Evolutionary conservation across 1,140 invertebrate genomes (phyloP), one percentile per base, ranked within the genome.

Genomic region (Drosophila sulfurigaster): DNA sequence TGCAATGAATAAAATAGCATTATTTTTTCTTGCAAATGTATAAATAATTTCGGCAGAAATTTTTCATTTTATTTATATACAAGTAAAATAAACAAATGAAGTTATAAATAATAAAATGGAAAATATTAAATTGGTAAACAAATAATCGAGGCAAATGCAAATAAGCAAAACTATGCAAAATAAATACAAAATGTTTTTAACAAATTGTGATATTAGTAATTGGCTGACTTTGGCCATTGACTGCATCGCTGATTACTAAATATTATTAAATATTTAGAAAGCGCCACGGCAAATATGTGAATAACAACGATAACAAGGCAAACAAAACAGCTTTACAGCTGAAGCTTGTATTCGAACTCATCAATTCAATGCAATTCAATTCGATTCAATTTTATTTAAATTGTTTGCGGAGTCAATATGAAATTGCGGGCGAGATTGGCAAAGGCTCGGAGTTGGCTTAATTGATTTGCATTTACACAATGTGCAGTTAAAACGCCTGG

Each of bases 211-310:
- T 52, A 43, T 43, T 43, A 25, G 0, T 72, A 75, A 65, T 76
- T 45, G 5, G 41, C 20, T 46, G 57, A 46, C 57, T 45, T 52
- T 64, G 48, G n/a, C 11, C 48, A 35, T 63, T 63, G 48, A 13
- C 46, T 46, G 5, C 41, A 52, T n/a, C 16, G 35, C 13, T 45
- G 32, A 41, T 54, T 28, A 20, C 8, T 28, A 10, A 41, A n/a
- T 11, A 62, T 65, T 74, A 65, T 66, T 54, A 11, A 74, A 66
- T 82, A 82, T 82, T 82, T 82, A 78, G 79, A 82, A 82, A 78
- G 72, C 66, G 30, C 30, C 30, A 70, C 38, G 16, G 51, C 52
- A 69, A 41, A 20, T n/a, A n/a, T 4, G 20, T 25, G 8, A 28
- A 30, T 52, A 13, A 11, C 5, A 49, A 43, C 35, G 7, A 32